A percentile compares a stretch with the other conserved stretches of the same genome.
Evolutionary conservation across 1,140 invertebrate genomes (phyloP).

Genomic region (Pissodes strobi): DNA sequence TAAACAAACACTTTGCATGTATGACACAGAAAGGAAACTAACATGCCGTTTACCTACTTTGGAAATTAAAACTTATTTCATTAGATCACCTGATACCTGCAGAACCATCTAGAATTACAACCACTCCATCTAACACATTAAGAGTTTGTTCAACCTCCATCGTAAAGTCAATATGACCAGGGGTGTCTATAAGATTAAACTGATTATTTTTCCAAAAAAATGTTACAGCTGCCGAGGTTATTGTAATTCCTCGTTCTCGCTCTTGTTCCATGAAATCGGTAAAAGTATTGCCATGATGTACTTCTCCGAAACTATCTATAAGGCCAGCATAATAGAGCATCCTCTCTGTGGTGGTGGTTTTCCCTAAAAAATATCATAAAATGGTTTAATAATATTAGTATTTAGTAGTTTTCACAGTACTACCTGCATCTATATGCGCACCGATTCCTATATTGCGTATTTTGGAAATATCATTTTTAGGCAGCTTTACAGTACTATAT

Average conservation of each 20-base stretch:
- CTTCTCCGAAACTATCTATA: slow-evolving; percentile 85
- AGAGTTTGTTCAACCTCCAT: slow-evolving; percentile 96
- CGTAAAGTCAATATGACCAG: slow-evolving; percentile 99
- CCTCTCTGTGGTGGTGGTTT: slow-evolving; percentile 96
- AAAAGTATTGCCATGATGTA: slow-evolving; percentile 93
- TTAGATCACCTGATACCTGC: slow-evolving; percentile 67
- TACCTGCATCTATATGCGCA: slow-evolving; percentile 92
- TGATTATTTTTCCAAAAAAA: slow-evolving; percentile 85
- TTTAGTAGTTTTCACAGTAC: too few relatives aligned
- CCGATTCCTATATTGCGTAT: slow-evolving; percentile 88
- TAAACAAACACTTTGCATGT: too few relatives aligned
- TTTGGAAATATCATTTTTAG: slow-evolving; percentile 41
- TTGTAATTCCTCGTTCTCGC: slow-evolving; percentile 85
- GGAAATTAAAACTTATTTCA: not conserved
- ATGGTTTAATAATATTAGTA: too few relatives aligned
- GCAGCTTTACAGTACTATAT: slow-evolving; percentile 11
- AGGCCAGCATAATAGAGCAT: slow-evolving; percentile 92
- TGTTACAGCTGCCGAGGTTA: slow-evolving; percentile 92
- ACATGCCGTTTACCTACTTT: too few relatives aligned
- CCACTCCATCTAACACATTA: slow-evolving; percentile 88
- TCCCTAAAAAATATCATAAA: slow-evolving; percentile 74
- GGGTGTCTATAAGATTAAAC: slow-evolving; percentile 96
- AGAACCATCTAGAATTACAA: slow-evolving; percentile 90
- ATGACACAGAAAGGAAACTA: too few relatives aligned
- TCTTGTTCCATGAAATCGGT: slow-evolving; percentile 97